Conservation (phyloP, 2,888 invertebrate genomes). For the Acanthoscelides obtectus region DNA sequence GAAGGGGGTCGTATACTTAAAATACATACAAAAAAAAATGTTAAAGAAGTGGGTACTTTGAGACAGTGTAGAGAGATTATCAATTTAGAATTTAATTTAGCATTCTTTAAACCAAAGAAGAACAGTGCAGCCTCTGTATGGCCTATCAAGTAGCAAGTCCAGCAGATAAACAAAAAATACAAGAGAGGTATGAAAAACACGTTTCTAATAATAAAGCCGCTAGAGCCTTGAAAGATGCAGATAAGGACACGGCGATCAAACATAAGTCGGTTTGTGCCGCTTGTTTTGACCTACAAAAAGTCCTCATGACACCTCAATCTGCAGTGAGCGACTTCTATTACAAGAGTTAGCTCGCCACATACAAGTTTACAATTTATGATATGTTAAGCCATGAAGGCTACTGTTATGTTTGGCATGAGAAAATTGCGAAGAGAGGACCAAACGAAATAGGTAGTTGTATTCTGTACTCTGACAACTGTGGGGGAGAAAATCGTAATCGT, state of each 20-base stretch:
- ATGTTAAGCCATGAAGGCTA: conserved; percentile 10
- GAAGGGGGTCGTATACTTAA: too few relatives aligned
- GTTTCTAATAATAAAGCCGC: too few relatives aligned
- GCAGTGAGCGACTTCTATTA: conserved; percentile 13
- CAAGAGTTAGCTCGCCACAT: conserved; percentile 7
- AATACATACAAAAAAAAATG: too few relatives aligned
- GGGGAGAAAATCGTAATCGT: conserved; percentile 16
- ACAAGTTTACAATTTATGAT: conserved; percentile 11
- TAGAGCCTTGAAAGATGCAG: too few relatives aligned
- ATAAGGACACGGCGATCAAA: conserved; percentile 6
- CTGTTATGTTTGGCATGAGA: conserved; percentile 13
- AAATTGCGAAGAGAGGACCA: too few relatives aligned
- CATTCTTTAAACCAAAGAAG: conserved; percentile 7
- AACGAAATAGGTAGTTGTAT: too few relatives aligned
- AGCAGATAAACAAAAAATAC: conserved; percentile 3
- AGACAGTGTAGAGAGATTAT: too few relatives aligned
- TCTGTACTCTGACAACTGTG: conserved; percentile 13
- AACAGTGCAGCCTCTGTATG: conserved; percentile 2
- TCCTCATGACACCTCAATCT: too few relatives aligned
- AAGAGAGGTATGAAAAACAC: too few relatives aligned
- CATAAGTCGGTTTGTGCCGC: conserved; percentile 9
- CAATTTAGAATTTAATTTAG: too few relatives aligned
- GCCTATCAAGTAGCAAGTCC: conserved; percentile 1
- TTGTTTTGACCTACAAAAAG: conserved; percentile 14
- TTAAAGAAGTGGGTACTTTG: too few relatives aligned